phyloP scores from a whole-genome alignment of 2,888 invertebrate genomes.

The Uloborus plumipes region DNA sequence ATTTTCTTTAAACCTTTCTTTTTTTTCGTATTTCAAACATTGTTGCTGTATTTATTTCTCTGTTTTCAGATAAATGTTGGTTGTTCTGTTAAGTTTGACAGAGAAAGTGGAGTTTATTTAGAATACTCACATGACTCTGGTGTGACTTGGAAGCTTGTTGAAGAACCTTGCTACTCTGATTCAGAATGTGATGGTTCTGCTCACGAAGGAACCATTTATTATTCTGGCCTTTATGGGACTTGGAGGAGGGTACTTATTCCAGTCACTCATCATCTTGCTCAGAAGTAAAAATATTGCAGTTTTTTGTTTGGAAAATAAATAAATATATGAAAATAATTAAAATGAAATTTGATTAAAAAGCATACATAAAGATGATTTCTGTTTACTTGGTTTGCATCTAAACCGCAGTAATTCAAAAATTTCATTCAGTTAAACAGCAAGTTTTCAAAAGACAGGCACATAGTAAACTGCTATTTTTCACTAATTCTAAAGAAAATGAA shows the following conservation, averaged over 20 bases:
- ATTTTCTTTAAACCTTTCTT: too few species aligned
- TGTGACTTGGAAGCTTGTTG: conserved; percentile 70
- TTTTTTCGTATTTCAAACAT: background rate
- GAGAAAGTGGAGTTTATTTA: conserved; percentile 69
- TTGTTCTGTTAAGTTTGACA: conserved; percentile 70
- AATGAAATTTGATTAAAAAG: too few species aligned
- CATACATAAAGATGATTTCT: too few species aligned
- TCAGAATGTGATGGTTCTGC: conserved; percentile 69
- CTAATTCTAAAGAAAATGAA: too few species aligned
- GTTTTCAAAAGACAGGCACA: too few species aligned
- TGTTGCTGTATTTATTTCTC: background rate
- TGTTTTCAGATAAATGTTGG: conserved; percentile 71
- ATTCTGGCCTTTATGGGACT: conserved; percentile 71
- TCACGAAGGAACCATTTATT: conserved; percentile 70
- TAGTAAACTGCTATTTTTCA: too few species aligned
- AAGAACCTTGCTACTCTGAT: conserved; percentile 70
- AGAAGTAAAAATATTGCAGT: conserved; percentile 67
- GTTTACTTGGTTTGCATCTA: too few species aligned
- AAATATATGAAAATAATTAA: too few species aligned
- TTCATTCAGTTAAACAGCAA: too few species aligned
- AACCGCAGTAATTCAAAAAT: too few species aligned
- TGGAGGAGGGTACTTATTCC: conserved; percentile 71
- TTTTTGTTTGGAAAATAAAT: too few species aligned
- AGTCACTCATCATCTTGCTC: conserved; percentile 69
- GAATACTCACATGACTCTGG: conserved; percentile 72